A percentile compares a stretch with the other conserved stretches of the same genome.
Evolutionary conservation across 2,113 vertebrate genomes (phyloP).

Genomic region (Melospiza georgiana): DNA sequence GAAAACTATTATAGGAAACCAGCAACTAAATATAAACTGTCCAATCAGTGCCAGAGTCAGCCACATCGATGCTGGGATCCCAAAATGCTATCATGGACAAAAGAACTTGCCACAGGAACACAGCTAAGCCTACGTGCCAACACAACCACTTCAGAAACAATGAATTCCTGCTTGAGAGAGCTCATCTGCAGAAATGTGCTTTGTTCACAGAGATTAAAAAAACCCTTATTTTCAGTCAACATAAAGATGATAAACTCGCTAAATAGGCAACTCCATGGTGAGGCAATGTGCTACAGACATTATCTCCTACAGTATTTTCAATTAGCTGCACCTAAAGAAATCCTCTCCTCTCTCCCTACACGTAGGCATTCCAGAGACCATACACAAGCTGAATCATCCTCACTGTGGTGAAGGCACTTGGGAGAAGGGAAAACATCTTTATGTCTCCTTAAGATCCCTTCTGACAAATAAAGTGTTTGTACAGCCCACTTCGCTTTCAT

Average conservation of each 20-base stretch:
- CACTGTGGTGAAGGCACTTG: background rate
- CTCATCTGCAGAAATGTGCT: background rate
- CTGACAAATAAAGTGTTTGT: constrained; percentile 4
- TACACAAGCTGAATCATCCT: constrained; percentile 8
- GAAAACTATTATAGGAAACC: constrained; percentile 61
- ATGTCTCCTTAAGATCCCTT: background rate
- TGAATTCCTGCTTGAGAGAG: background rate
- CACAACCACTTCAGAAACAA: background rate
- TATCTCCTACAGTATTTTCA: background rate
- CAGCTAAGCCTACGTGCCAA: background rate
- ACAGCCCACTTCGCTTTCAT: background rate
- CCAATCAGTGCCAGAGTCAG: background rate
- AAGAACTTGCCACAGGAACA: constrained; percentile 37
- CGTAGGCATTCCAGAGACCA: background rate
- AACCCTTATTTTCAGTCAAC: background rate
- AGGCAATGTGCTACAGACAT: background rate
- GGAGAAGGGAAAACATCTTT: constrained; percentile 14
- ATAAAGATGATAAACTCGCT: background rate
- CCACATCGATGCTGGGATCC: constrained; percentile 15
- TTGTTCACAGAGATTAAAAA: background rate
- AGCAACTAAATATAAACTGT: constrained; percentile 56
- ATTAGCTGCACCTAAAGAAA: background rate
- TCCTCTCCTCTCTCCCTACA: background rate
- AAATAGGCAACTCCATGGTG: background rate
- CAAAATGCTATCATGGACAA: constrained; percentile 37